Conservation (phyloP, 2,797 vertebrate species). For the Sebastes matsubarae region DNA sequence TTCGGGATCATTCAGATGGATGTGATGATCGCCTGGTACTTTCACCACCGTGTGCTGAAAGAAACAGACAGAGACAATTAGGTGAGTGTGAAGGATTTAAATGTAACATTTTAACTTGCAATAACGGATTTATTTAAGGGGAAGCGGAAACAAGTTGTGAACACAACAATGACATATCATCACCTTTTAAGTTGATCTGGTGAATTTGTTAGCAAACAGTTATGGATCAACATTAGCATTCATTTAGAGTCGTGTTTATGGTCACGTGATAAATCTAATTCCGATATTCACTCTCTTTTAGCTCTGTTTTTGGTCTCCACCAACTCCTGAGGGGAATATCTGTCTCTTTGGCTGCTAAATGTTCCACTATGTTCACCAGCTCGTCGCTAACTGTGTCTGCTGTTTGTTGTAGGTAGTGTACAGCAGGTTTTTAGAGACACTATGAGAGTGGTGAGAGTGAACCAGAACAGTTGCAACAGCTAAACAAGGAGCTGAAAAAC, state of each 20-base stretch:
- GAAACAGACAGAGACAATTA: not conserved
- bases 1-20: conserved; percentile 80
- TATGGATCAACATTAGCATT: not conserved
- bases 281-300: not conserved
- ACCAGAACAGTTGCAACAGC: not conserved
- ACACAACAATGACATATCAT: not conserved
- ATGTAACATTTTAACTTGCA: not conserved
- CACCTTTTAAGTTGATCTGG: not conserved
- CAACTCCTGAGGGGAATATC: not conserved
- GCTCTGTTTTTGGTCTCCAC: not conserved
- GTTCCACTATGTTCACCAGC: not conserved
- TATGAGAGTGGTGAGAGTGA: not conserved
- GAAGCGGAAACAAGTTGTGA: not conserved
- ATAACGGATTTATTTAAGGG: not conserved
- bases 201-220: not conserved
- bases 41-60: conserved; percentile 66
- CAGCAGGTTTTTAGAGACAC: not conserved
- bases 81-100: not conserved
- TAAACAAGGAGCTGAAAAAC: not conserved
- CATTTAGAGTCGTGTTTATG: not conserved
- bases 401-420: not conserved
- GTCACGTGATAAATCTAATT: not conserved
- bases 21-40: conserved; percentile 79
- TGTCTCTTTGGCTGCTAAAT: not conserved
- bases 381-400: not conserved